Base-by-base conservation (phyloP, 2,113 vertebrate species). In the Hystrix cristata region DNA sequence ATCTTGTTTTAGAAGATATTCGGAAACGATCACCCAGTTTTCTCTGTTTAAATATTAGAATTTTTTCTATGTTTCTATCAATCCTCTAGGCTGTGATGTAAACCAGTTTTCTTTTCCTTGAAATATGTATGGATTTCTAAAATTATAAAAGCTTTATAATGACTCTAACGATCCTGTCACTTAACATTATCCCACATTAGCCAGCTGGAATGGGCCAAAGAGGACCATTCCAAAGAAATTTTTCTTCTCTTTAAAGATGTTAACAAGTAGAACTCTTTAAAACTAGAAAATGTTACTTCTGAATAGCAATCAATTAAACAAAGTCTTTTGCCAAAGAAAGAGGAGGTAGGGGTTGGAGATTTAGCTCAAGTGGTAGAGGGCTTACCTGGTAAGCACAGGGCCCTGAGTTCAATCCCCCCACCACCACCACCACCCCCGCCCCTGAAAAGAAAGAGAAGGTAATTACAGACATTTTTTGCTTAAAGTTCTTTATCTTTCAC, bases 231-330 rank as follows among this genome's bases (percentile, higher is more conserved):
- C 48, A 92, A 85, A 27, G 67, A 76, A 72, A 43, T 64, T 2
- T 51, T 82, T 80, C n/a, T 95, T 91, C 31, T 74, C 38, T 95
- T 51, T 90, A 21, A 76, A 74, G 76, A n/a, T 89, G 9, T 84
- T 84, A 72, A 29, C 87, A 84, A 91, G 43, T 78, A 83, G 67
- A 86, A 72, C 60, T 85, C 71, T 79, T 71, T 87, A 91, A 94
- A 92, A 71, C 57, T 65, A 79, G 55, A 82, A 83, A 72, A 72
- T 27, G 19, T 51, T 60, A 64, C 80, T 15, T 71, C 34, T 71
- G 29, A 60, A 38, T 21, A 69, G 23, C 64, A 55, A 27, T 72
- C 12, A 51, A 4, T 71, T 71, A 87, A 94, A 55, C 72, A 79
- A 96, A 96, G 34, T 81, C 12, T 71, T 82, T 91, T 89, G 34